Evolutionary conservation across 2,888 invertebrate species (phyloP), one percentile per base, ranked within the genome.

Genomic region (Drosophila setosimentum): DNA sequence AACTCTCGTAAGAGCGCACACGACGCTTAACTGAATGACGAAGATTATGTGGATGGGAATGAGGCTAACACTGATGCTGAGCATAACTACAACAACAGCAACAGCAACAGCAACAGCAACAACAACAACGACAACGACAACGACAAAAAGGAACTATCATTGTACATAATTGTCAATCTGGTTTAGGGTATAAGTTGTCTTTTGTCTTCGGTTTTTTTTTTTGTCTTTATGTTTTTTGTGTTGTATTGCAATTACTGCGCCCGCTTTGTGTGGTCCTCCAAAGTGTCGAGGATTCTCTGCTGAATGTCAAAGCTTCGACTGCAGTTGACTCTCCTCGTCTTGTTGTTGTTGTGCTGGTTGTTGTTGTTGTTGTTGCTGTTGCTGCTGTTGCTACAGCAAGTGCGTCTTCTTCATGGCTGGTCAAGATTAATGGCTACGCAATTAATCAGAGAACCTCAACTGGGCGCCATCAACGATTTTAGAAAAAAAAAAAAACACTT

Each of bases 371-470:
- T 42, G 35, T 8, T 49, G 40, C 11, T 51, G 48, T 1, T 37
- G 30, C 27, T 53, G 53, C 10, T 49, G 30, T 2, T 62, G 54
- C 11, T 7, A 40, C 58, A 35, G 50, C 59, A 58, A 59, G 49
- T 51, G 75, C 29, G 18, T 27, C 48, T 72, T 65, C 78, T 54
- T 66, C 76, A 76, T 83, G 65, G 79, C 73, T 72, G 71, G 55
- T 2, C 57, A 81, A 91, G 91, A 92, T 92, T 92, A 92, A 92
- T 92, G 92, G 92, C 92, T 82, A 87, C 89, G 85, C 92, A 92
- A 92, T 92, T 92, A 91, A 92, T 92, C 92, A 91, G 81, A 76
- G 63, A 73, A 73, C 78, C 49, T 66, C 54, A 49, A 42, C 61
- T 40, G 80, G 87, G 89, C 91, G 91, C 91, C 89, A 85, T 90